phyloP scores from a whole-genome alignment of 2,888 invertebrate species.

The Chymomyza amoena region DNA sequence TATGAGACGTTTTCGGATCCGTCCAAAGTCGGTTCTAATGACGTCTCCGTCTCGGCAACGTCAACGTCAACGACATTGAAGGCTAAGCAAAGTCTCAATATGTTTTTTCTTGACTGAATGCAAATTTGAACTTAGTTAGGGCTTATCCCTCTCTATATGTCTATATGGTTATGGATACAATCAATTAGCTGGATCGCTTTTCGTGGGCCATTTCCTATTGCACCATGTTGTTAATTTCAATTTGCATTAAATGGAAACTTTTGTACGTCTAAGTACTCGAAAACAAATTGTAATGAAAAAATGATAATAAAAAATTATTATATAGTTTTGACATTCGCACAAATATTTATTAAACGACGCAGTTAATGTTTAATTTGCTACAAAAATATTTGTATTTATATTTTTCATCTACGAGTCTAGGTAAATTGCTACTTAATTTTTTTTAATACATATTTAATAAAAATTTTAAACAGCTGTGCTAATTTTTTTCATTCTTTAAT shows the following conservation, averaged over 20 bases:
- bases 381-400: constrained; percentile 61
- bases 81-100: constrained; percentile 54
- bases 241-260: constrained; percentile 47
- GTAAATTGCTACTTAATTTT: constrained; percentile 20
- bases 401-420: constrained; percentile 43
- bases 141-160: constrained; percentile 16
- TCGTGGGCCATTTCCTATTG: constrained; percentile 42
- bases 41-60: no score
- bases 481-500: constrained; percentile 45
- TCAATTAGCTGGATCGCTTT: constrained; percentile 52
- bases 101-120: not conserved
- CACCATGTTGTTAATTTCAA: constrained; percentile 60
- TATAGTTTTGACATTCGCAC: constrained; percentile 5
- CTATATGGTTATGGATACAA: constrained; percentile 44
- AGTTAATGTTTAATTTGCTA: constrained; percentile 53
- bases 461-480: constrained; percentile 55
- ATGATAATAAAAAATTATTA: constrained; percentile 5
- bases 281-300: not conserved
- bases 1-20: not conserved
- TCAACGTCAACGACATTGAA: constrained; percentile 24
- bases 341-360: constrained; percentile 6
- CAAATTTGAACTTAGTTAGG: constrained; percentile 38
- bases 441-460: constrained; percentile 31
- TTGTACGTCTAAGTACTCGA: constrained; percentile 3
- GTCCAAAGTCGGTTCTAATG: not conserved